A percentile compares a stretch with the other conserved stretches of the same genome.
Conservation (phyloP, 2,888 invertebrate genomes). For the Heliconius ethilla region DNA sequence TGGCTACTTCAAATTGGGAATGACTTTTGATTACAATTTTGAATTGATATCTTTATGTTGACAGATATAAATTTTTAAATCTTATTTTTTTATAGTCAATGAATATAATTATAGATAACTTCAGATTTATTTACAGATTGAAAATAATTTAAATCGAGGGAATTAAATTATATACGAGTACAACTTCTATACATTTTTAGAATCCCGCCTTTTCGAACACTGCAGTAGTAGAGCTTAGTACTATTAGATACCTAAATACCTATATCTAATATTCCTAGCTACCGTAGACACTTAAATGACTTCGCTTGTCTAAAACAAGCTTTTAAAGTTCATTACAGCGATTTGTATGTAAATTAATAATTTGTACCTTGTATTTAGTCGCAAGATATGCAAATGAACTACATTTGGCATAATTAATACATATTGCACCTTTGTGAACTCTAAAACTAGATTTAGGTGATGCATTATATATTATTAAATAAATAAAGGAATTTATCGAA, state of each 20-base stretch:
- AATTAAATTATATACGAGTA: no score
- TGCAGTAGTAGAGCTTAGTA: background rate
- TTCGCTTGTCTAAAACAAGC: constrained; percentile 12
- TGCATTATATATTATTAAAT: constrained; percentile 13
- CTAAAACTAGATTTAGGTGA: constrained; percentile 26
- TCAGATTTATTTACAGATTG: no score
- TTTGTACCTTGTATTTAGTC: constrained; percentile 41
- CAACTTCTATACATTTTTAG: no score
- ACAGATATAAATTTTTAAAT: background rate
- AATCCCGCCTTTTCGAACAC: no score
- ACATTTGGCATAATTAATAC: constrained; percentile 41
- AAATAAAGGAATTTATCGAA: background rate
- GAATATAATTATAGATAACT: no score
- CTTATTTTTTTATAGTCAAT: no score
- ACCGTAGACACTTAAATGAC: background rate
- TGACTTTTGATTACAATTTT: background rate
- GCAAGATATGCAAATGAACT: constrained; percentile 40
- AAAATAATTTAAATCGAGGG: no score
- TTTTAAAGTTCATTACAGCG: constrained; percentile 34
- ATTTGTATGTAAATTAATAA: constrained; percentile 43
- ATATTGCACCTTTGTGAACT: constrained; percentile 30
- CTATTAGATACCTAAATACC: background rate
- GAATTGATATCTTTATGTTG: background rate
- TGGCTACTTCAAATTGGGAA: constrained; percentile 16
- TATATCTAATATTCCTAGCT: background rate